Conservation (phyloP, 1,140 invertebrate genomes). For the Hyphantria cunea region DNA sequence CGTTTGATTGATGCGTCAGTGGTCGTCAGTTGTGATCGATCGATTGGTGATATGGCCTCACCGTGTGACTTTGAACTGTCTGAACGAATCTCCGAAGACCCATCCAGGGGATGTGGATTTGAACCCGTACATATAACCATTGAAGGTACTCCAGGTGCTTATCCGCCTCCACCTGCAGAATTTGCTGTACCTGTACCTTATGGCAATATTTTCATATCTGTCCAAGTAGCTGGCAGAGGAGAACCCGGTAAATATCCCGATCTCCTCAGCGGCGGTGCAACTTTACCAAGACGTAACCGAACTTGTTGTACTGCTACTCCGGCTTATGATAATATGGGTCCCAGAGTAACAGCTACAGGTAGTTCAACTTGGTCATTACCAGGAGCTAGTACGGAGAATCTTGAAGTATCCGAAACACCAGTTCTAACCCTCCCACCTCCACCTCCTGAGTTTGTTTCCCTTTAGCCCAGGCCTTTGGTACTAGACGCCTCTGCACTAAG, state of each 20-base stretch:
- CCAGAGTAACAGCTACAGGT: conserved; percentile 92
- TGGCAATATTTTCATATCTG: conserved; percentile 80
- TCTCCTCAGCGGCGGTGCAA: conserved; percentile 79
- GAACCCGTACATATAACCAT: conserved; percentile 87
- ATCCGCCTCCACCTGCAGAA: conserved; percentile 77
- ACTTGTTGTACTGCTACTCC: conserved; percentile 76
- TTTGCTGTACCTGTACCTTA: conserved; percentile 75
- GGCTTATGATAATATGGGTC: conserved; percentile 94
- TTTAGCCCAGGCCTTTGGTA: conserved; percentile 77
- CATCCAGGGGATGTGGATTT: conserved; percentile 66
- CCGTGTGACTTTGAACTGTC: conserved; percentile 84
- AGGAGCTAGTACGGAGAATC: conserved; percentile 79
- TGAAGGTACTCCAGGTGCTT: conserved; percentile 83
- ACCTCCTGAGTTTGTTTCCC: conserved; percentile 75
- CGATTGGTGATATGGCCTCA: conserved; percentile 79
- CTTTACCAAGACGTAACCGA: conserved; percentile 62
- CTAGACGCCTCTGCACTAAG: conserved; percentile 70
- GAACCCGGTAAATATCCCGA: conserved; percentile 85
- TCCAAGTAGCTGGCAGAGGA: conserved; percentile 80
- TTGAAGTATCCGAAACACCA: conserved; percentile 63
- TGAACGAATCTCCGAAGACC: conserved; percentile 75
- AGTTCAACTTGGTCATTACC: conserved; percentile 91
- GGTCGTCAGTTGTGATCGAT: conserved; percentile 88
- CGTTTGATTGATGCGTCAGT: conserved; percentile 89
- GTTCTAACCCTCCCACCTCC: conserved; percentile 69